Evolutionary conservation across 2,113 vertebrate species (phyloP), one percentile per base, ranked within the genome.

Genomic region (Dipodomys spectabilis): DNA sequence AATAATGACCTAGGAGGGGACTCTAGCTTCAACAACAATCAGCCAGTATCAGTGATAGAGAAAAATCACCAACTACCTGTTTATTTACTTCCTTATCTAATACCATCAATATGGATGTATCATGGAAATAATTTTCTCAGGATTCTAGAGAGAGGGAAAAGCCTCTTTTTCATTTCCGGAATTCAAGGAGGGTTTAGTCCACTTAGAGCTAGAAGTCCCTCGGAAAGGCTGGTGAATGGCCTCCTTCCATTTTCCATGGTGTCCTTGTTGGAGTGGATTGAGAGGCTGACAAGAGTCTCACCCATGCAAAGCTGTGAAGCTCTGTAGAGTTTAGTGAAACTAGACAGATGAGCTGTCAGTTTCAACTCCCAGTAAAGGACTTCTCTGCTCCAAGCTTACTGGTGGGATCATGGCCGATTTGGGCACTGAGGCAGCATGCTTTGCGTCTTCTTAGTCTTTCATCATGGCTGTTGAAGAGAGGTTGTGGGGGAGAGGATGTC

Each of bases 311-410:
- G 32, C 60, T 92, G 79, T 95, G 72, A 13, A 86, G 60, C 32
- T 77, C 81, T 67, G 86, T 57, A 68, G 81, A 78, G 25, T 86
- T 86, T 82, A 69, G 74, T 79, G 62, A 92, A 88, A 79, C 13
- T 12, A 67, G 92, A 83, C 45, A 95, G 87, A 90, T 86, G 88
- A 90, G 82, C 86, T 82, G 83, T 88, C 73, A 83, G 44, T 72
- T 80, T 92, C 67, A 74, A 90, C 72, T 86, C 57, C 73, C 77
- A 75, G 79, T 90, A 62, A 5, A 86, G 68, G 80, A 32, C 57
- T 94, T 82, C 74, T 73, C 74, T 83, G 72, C 68, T 79, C 83
- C 81, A 44, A 67, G 57, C 22, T 53, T 90, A 93, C 0, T n/a
- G 88, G 82, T 83, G 73, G 80, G 79, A 60, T 15, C 35, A 1